A percentile compares a stretch with the other conserved stretches of the same genome.
Conservation (phyloP, 2,888 invertebrate genomes). For the Cryptocephalus primarius region DNA sequence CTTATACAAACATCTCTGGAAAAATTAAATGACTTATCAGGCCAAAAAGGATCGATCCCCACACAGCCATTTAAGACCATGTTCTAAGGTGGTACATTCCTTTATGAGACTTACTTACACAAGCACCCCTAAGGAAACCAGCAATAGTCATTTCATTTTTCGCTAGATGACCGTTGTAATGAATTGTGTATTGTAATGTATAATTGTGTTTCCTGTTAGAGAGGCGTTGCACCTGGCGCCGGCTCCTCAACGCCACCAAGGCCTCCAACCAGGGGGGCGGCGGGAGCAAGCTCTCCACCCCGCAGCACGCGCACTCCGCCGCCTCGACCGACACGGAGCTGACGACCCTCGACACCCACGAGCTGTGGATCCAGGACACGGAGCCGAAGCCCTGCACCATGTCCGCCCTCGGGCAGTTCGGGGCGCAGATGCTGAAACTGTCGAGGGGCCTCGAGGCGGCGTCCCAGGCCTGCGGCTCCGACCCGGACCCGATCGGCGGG, state of each 20-base stretch:
- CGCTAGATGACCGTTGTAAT: no score
- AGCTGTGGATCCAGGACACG: constrained; percentile 59
- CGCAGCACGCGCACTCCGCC: constrained; percentile 45
- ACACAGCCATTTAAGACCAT: no score
- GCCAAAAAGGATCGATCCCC: no score
- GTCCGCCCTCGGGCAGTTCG: constrained; percentile 77
- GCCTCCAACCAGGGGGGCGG: constrained; percentile 9
- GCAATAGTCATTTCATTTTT: no score
- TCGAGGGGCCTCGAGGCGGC: constrained; percentile 72
- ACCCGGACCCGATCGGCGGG: constrained; percentile 1
- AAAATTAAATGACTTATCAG: no score
- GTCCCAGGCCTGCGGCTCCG: constrained; percentile 20
- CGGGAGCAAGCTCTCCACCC: constrained; percentile 17
- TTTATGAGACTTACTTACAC: no score
- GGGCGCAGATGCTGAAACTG: constrained; percentile 76
- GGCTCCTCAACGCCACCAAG: constrained; percentile 46
- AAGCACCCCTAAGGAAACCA: no score
- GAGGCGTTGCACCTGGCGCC: constrained; percentile 68
- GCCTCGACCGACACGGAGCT: constrained; percentile 77
- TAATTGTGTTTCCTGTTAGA: no score
- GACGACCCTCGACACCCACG: constrained; percentile 72
- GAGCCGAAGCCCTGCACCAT: constrained; percentile 73
- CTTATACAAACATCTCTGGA: no score
- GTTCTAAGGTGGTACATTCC: no score
- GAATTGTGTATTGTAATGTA: no score